Conservation (phyloP, 2,888 invertebrate genomes). For the Tiphia femorata region DNA sequence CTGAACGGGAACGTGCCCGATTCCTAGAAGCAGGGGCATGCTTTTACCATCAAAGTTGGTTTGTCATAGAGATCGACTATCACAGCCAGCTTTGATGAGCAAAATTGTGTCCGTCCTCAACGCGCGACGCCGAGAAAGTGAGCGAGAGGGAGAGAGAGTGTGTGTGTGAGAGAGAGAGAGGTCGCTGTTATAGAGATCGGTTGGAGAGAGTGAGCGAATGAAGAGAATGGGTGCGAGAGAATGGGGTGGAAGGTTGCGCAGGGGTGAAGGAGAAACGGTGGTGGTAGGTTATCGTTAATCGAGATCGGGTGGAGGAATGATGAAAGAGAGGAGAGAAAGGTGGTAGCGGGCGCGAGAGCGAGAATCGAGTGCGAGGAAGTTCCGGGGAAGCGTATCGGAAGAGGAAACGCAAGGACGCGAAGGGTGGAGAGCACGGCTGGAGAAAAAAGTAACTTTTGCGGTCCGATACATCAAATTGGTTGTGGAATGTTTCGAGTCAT, state of each 20-base stretch:
- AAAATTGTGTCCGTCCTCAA: constrained; percentile 73
- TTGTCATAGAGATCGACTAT: constrained; percentile 87
- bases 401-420: neutral
- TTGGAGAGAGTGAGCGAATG: neutral
- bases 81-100: constrained; percentile 98
- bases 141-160: constrained; percentile 6
- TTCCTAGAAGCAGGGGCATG: constrained; percentile 62
- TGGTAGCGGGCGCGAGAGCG: neutral
- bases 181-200: neutral
- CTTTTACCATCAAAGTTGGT: constrained; percentile 84
- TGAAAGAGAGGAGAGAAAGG: neutral
- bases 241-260: too few species aligned
- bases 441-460: constrained; percentile 64
- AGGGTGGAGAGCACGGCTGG: constrained; percentile 12
- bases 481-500: constrained; percentile 85
- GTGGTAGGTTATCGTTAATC: neutral
- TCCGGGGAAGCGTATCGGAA: neutral
- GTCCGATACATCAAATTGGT: constrained; percentile 88
- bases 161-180: neutral
- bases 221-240: neutral
- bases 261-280: neutral
- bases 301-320: neutral
- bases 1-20: neutral
- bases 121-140: constrained; percentile 26
- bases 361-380: neutral